Evolutionary conservation across 1,140 invertebrate species (phyloP).

Genomic region (Microplitis mediator): DNA sequence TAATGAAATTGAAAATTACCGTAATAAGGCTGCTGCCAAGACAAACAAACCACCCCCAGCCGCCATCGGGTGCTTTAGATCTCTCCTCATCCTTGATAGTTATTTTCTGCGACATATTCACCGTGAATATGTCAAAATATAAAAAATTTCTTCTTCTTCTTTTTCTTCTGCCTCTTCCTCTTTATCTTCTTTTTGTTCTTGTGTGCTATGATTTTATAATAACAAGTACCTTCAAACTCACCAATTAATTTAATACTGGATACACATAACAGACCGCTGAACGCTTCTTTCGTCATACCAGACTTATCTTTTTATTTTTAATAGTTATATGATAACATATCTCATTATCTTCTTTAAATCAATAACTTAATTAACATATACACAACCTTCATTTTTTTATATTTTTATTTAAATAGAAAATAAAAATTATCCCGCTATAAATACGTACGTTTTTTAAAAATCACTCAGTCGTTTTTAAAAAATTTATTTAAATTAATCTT

Average conservation of each 20-base stretch:
- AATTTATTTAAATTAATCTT: too few species aligned
- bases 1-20: conserved; percentile 61
- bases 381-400: too few species aligned
- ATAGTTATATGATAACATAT: conserved; percentile 4
- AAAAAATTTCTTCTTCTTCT: too few species aligned
- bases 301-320: conserved; percentile 4
- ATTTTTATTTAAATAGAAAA: too few species aligned
- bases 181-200: not conserved
- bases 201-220: too few species aligned
- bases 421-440: too few species aligned
- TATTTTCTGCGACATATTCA: not conserved
- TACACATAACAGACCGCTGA: not conserved
- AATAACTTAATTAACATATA: conserved; percentile 3
- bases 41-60: conserved; percentile 83
- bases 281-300: not conserved
- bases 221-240: too few species aligned
- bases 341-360: conserved; percentile 5
- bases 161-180: not conserved
- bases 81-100: conserved; percentile 7
- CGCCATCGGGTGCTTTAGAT: conserved; percentile 69
- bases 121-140: not conserved
- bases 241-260: not conserved
- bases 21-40: conserved; percentile 79
- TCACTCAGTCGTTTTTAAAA: too few species aligned
- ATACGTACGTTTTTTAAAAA: too few species aligned